Conservation (phyloP, 2,888 invertebrate genomes). For the Acleris sparsana region DNA sequence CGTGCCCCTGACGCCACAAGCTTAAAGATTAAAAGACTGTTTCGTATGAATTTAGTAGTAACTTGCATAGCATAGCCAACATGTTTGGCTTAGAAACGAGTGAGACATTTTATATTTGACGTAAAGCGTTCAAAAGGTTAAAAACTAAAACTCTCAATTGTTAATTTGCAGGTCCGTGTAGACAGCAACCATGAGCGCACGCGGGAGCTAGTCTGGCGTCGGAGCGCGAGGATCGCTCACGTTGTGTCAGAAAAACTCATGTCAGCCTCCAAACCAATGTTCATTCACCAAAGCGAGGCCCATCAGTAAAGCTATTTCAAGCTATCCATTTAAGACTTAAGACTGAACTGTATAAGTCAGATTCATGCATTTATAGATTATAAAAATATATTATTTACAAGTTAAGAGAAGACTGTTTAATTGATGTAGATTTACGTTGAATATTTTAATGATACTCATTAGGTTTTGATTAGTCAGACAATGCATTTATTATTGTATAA, state of each 20-base stretch:
- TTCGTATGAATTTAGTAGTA: too few relatives aligned
- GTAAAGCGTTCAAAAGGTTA: too few relatives aligned
- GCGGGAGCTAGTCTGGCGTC: conserved; percentile 91
- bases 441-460: conserved; percentile 69
- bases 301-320: conserved; percentile 46
- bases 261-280: conserved; percentile 77
- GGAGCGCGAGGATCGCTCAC: conserved; percentile 92
- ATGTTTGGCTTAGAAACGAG: too few relatives aligned
- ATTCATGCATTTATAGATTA: conserved; percentile 30
- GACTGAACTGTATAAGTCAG: conserved; percentile 9
- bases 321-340: neutral
- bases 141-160: neutral
- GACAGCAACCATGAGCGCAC: conserved; percentile 94
- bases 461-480: conserved; percentile 63
- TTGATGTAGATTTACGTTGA: conserved; percentile 23
- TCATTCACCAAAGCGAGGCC: conserved; percentile 58
- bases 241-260: conserved; percentile 91
- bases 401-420: conserved; percentile 32
- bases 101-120: too few relatives aligned
- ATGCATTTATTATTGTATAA: conserved; percentile 76
- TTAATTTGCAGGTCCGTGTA: conserved; percentile 87
- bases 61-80: too few relatives aligned
- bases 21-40: too few relatives aligned
- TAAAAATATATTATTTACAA: conserved; percentile 12
- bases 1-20: too few relatives aligned